These are phyloP conservation scores for Belgica antarctica DNA, from an alignment of 2,888 invertebrate genomes.

Conservation along the genomic window DNA sequence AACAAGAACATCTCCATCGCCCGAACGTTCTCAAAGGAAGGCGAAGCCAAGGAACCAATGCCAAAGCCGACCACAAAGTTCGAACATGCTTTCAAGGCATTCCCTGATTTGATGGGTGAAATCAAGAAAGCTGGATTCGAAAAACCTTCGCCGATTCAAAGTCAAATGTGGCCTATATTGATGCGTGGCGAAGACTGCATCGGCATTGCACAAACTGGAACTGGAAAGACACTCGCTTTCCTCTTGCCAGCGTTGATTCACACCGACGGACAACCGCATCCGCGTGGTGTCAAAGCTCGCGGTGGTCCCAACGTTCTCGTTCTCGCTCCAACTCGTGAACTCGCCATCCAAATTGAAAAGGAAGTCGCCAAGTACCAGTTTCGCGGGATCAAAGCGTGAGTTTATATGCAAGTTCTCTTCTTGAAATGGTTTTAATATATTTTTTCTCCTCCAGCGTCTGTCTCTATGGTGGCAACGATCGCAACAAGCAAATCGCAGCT, in stretches of 20 bases:
- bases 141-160: constrained; percentile 86
- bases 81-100: constrained; percentile 76
- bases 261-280: constrained; percentile 79
- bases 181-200: constrained; percentile 89
- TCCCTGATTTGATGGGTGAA: constrained; percentile 79
- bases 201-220: constrained; percentile 94
- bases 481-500: constrained; percentile 72
- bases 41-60: constrained; percentile 50
- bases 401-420: neutral
- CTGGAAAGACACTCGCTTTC: constrained; percentile 93
- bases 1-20: constrained; percentile 69
- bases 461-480: constrained; percentile 85
- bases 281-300: constrained; percentile 62
- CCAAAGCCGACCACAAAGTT: constrained; percentile 62
- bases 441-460: constrained; percentile 63
- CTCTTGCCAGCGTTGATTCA: constrained; percentile 90
- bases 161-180: constrained; percentile 92
- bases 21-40: constrained; percentile 60
- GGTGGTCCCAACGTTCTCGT: constrained; percentile 83
- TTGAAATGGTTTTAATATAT: too few relatives aligned
- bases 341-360: constrained; percentile 88
- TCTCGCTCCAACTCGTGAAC: constrained; percentile 88
- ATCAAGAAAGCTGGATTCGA: constrained; percentile 71
- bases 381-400: constrained; percentile 72
- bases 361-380: constrained; percentile 89